Evolutionary conservation across 2,888 invertebrate species (phyloP).

Genomic region (Nomada fabriciana): DNA sequence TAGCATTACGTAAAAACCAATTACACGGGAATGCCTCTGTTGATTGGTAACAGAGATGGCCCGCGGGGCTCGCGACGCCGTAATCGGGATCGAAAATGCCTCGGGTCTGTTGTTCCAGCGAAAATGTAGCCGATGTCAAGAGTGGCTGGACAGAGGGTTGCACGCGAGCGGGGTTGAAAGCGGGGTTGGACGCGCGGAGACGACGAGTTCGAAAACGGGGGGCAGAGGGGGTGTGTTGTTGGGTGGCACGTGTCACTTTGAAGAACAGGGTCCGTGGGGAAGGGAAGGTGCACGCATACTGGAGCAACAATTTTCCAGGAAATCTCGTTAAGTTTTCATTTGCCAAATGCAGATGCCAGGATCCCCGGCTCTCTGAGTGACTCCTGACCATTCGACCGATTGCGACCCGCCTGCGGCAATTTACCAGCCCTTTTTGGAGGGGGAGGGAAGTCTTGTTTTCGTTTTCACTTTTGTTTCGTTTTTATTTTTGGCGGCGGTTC

Average conservation of each 20-base stretch:
- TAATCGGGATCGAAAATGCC: constrained; percentile 70
- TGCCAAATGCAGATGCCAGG: constrained; percentile 73
- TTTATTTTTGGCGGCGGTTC: background rate
- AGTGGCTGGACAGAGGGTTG: constrained; percentile 58
- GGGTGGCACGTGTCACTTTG: constrained; percentile 75
- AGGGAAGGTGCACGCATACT: constrained; percentile 7
- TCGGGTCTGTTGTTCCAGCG: constrained; percentile 77
- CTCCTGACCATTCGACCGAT: constrained; percentile 54
- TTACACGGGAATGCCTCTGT: constrained; percentile 82
- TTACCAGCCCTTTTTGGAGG: constrained; percentile 31
- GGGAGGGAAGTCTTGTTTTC: background rate
- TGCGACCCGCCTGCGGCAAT: constrained; percentile 38
- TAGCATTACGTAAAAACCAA: constrained; percentile 83
- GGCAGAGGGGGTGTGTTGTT: too few relatives aligned
- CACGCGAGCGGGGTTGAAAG: background rate
- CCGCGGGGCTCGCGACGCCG: constrained; percentile 43
- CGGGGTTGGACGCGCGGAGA: constrained; percentile 13
- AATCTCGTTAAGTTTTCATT: constrained; percentile 82
- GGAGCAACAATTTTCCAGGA: constrained; percentile 68
- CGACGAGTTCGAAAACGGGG: background rate
- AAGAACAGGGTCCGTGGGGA: constrained; percentile 62
- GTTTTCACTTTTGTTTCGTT: background rate
- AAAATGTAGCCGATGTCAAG: constrained; percentile 80
- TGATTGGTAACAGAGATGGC: constrained; percentile 77
- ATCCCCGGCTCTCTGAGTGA: constrained; percentile 44